phyloP scores from a whole-genome alignment of 2,113 vertebrate species.

The Caloenas nicobarica region DNA sequence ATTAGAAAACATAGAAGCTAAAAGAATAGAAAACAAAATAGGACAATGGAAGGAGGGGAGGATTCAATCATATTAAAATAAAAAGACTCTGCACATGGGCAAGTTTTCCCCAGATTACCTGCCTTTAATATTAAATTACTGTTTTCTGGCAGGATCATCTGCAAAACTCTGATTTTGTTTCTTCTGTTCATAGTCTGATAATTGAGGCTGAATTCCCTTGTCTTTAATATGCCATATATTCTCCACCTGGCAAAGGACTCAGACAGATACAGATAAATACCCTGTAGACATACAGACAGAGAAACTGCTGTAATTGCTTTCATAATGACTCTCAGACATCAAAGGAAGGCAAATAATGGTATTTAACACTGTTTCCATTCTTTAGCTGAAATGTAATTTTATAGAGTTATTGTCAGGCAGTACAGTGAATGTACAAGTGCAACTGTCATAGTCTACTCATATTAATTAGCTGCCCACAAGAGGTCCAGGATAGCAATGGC shows the following conservation, averaged over 20 bases:
- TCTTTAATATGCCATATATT: conserved; percentile 81
- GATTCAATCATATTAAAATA: conserved; percentile 48
- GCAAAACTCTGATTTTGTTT: conserved; percentile 75
- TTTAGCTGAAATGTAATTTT: conserved; percentile 86
- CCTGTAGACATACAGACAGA: conserved; percentile 82
- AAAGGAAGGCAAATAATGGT: conserved; percentile 87
- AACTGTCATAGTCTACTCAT: conserved; percentile 83
- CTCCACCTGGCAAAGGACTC: conserved; percentile 81
- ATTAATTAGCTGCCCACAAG: conserved; percentile 85
- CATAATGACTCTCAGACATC: conserved; percentile 86
- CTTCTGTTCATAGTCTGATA: conserved; percentile 72
- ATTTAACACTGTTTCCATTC: conserved; percentile 88
- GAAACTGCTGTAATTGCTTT: conserved; percentile 87
- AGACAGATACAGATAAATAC: conserved; percentile 84
- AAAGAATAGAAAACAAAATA: conserved; percentile 36
- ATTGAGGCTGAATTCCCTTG: conserved; percentile 79
- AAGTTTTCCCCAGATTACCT: conserved; percentile 56
- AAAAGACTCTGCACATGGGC: conserved; percentile 30
- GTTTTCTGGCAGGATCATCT: conserved; percentile 70
- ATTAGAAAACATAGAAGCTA: neutral
- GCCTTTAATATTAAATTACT: conserved; percentile 70
- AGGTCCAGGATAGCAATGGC: conserved; percentile 78
- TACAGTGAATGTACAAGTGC: conserved; percentile 74
- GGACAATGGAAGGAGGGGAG: neutral
- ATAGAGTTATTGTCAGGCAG: conserved; percentile 83